These are phyloP conservation scores for Lethenteron reissneri DNA, from an alignment of 2,113 vertebrate genomes.

Conservation along the genomic window DNA sequence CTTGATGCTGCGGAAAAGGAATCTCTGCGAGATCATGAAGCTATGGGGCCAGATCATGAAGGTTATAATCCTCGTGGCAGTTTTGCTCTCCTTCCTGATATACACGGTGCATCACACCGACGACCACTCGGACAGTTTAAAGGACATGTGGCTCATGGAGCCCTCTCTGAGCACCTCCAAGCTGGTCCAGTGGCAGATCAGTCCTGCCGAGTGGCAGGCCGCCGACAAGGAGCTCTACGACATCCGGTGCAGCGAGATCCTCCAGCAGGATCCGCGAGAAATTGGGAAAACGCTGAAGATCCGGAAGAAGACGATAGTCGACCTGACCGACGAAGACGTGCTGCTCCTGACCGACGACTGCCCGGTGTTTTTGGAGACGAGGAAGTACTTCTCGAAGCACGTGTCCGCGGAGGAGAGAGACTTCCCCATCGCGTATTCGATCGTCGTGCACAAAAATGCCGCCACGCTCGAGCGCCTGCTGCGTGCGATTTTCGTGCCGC, in stretches of 20 bases:
- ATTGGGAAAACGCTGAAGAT: slow-evolving; percentile 55
- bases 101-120: no score
- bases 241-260: slow-evolving; percentile 46
- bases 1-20: no score
- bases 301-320: slow-evolving; percentile 26
- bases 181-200: no score
- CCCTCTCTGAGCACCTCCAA: no score
- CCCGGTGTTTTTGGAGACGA: slow-evolving; percentile 22
- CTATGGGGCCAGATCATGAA: no score
- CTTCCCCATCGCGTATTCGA: slow-evolving; percentile 59
- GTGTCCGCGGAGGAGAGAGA: slow-evolving; percentile 31
- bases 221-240: slow-evolving; percentile 13
- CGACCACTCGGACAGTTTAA: no score
- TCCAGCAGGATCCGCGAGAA: slow-evolving; percentile 52
- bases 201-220: no score
- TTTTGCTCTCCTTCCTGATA: no score
- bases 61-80: no score
- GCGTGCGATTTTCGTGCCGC: slow-evolving; percentile 36
- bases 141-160: no score
- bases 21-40: no score
- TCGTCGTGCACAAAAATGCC: slow-evolving; percentile 74
- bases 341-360: slow-evolving; percentile 33
- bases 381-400: slow-evolving; percentile 30
- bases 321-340: slow-evolving; percentile 41
- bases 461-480: slow-evolving; percentile 67